Evolutionary conservation across 1,140 invertebrate genomes (phyloP).

Genomic region (Sitophilus oryzae): DNA sequence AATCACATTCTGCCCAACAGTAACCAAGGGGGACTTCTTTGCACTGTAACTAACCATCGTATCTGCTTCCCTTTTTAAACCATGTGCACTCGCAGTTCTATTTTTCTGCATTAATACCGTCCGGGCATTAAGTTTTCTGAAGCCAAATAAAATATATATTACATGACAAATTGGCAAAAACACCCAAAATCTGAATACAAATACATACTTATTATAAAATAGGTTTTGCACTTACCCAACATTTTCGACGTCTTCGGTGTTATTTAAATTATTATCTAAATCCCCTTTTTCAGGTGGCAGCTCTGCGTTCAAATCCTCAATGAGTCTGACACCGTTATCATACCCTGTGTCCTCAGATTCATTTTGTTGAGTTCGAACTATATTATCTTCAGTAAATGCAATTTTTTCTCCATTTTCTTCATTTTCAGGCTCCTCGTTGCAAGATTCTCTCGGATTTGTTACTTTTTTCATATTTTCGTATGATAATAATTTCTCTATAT

Average conservation of each 20-base stretch:
- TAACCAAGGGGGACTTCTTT: slow-evolving; percentile 17
- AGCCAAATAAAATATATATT: too few relatives aligned
- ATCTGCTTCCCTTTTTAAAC: slow-evolving; percentile 4
- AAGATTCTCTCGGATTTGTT: background rate
- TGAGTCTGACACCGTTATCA: background rate
- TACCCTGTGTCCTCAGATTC: too few relatives aligned
- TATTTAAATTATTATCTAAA: slow-evolving; percentile 6
- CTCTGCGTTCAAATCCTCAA: background rate
- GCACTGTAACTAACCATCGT: slow-evolving; percentile 9
- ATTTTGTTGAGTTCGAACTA: too few relatives aligned
- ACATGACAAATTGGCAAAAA: background rate
- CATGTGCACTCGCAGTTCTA: slow-evolving; percentile 2
- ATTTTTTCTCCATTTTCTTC: background rate
- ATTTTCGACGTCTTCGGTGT: too few relatives aligned
- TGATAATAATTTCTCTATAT: background rate
- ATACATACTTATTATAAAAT: too few relatives aligned
- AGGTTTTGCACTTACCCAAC: too few relatives aligned
- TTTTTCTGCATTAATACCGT: background rate
- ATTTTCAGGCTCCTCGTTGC: background rate
- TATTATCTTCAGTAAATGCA: too few relatives aligned
- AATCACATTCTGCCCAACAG: slow-evolving; percentile 22
- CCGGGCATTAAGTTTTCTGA: background rate
- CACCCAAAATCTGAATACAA: too few relatives aligned
- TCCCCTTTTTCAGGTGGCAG: too few relatives aligned
- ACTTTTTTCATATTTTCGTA: too few relatives aligned